Percentiles rank a stretch among this genome's conserved stretches.
Conservation (phyloP, 2,797 vertebrate species). For the Amblyopsis hoosieri region DNA sequence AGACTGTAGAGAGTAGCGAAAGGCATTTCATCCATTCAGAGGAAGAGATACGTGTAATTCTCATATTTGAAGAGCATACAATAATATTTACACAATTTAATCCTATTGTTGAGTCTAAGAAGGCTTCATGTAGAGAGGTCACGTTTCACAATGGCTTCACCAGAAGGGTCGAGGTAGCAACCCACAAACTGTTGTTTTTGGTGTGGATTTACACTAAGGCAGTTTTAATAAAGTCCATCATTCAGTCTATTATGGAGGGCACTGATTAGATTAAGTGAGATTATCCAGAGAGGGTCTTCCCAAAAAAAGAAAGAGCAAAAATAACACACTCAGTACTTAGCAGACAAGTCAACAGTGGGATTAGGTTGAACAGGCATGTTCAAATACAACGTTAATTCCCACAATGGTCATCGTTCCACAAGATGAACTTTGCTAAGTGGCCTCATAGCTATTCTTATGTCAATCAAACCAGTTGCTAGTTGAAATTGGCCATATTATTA, state of each 20-base stretch:
- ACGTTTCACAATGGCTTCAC: conserved; percentile 71
- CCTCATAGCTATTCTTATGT: conserved; percentile 5
- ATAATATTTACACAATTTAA: conserved; percentile 40
- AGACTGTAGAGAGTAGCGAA: not conserved
- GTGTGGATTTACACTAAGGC: conserved; percentile 71
- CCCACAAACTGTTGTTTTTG: conserved; percentile 59
- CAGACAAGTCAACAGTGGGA: conserved; percentile 75
- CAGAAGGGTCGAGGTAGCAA: conserved; percentile 61
- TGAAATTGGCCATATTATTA: no score
- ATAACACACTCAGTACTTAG: conserved; percentile 73
- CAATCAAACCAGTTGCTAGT: no score
- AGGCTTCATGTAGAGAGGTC: conserved; percentile 65
- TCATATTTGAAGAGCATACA: no score
- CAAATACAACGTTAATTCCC: conserved; percentile 69
- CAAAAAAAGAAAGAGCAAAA: conserved; percentile 77
- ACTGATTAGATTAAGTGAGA: conserved; percentile 82
- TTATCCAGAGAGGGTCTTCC: conserved; percentile 71
- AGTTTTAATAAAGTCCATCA: conserved; percentile 71
- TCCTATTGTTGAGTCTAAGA: conserved; percentile 70
- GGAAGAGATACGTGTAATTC: no score
- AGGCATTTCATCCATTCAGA: no score
- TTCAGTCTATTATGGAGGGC: conserved; percentile 73
- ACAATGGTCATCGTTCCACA: conserved; percentile 58
- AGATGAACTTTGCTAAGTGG: conserved; percentile 50
- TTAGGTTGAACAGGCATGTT: conserved; percentile 65